Conservation (phyloP, 1,140 invertebrate genomes). For the Drosophila novamexicana region DNA sequence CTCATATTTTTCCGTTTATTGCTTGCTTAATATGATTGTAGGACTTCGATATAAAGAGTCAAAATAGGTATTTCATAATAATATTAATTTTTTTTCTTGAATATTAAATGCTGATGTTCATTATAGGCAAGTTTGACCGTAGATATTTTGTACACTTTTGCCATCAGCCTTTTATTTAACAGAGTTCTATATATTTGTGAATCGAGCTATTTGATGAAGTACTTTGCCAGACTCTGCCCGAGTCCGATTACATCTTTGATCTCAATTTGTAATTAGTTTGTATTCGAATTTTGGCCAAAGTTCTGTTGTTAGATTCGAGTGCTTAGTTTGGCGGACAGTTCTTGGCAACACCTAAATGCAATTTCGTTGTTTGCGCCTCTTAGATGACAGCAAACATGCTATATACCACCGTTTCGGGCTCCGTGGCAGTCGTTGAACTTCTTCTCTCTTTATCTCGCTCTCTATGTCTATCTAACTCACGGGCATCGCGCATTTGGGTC, state of each 20-base stretch:
- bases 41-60: too few species aligned
- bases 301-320: background rate
- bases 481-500: slow-evolving; percentile 26
- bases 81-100: too few species aligned
- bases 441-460: background rate
- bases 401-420: slow-evolving; percentile 19
- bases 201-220: background rate
- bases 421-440: slow-evolving; percentile 2
- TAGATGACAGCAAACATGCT: slow-evolving; percentile 35
- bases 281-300: slow-evolving; percentile 4
- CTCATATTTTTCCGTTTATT: background rate
- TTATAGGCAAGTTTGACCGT: background rate
- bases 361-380: slow-evolving; percentile 44
- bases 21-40: too few species aligned
- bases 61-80: too few species aligned
- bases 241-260: slow-evolving; percentile 27
- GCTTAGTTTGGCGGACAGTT: slow-evolving; percentile 9
- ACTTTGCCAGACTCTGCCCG: background rate
- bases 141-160: too few species aligned
- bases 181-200: background rate
- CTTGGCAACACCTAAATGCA: slow-evolving; percentile 35
- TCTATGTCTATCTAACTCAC: background rate
- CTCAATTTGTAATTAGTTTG: slow-evolving; percentile 37
- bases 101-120: background rate
- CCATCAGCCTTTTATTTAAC: too few species aligned